Conservation (phyloP, 2,113 vertebrate species). For the Ctenodactylus gundi region DNA sequence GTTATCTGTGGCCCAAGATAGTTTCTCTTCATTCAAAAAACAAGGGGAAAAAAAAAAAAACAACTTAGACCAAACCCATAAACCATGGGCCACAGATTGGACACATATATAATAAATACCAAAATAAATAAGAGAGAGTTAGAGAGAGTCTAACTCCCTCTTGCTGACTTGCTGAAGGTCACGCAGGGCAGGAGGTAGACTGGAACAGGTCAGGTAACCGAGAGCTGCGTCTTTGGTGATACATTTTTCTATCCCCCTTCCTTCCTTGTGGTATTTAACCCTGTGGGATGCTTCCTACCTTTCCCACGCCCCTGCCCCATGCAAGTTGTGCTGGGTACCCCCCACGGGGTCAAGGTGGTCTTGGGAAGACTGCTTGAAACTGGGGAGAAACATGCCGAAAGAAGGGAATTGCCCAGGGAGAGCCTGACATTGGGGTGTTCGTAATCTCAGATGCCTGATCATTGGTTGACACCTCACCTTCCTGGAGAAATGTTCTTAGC, state of each 20-base stretch:
- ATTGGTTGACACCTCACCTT: background rate
- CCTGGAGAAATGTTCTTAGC: too few relatives aligned
- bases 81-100: too few relatives aligned
- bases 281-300: background rate
- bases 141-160: too few relatives aligned
- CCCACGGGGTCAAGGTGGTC: background rate
- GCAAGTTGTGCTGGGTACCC: background rate
- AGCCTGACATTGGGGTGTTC: rapidly evolving
- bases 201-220: background rate
- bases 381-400: background rate
- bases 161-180: background rate
- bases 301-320: background rate
- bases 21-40: too few relatives aligned
- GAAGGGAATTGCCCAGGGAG: background rate
- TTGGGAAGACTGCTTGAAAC: background rate
- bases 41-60: too few relatives aligned
- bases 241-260: too few relatives aligned
- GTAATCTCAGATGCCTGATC: background rate
- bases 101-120: too few relatives aligned
- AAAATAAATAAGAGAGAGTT: background rate
- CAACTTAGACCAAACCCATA: too few relatives aligned
- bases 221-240: rapidly evolving
- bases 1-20: too few relatives aligned
- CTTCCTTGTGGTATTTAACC: background rate
- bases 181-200: background rate